Percentiles rank a stretch among this genome's conserved stretches.
phyloP scores from a whole-genome alignment of 2,113 vertebrate genomes.

The Pangasianodon gigas region DNA sequence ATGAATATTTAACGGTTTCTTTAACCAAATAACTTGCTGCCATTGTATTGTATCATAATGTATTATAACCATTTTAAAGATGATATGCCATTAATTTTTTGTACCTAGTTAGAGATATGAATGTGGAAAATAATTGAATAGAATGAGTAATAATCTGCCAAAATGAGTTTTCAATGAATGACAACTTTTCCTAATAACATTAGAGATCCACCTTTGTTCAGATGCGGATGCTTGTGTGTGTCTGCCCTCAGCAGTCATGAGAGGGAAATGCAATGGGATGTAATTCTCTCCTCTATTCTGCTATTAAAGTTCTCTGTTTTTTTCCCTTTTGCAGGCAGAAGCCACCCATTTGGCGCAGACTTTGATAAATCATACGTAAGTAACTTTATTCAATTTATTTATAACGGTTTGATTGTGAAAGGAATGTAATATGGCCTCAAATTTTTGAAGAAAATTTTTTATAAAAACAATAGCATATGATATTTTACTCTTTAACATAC shows the following conservation, averaged over 20 bases:
- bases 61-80: not conserved
- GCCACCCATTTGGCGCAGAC: slow-evolving; percentile 71
- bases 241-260: not conserved
- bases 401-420: not conserved
- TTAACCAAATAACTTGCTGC: not conserved
- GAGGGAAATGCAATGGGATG: slow-evolving; percentile 19
- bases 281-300: not conserved
- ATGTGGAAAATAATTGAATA: not conserved
- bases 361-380: slow-evolving; percentile 75
- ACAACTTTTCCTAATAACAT: not conserved
- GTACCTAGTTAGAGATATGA: not conserved
- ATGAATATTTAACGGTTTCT: not conserved
- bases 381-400: slow-evolving; percentile 36
- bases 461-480: not conserved
- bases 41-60: not conserved
- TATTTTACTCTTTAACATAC: not conserved
- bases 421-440: not conserved
- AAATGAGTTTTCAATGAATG: not conserved
- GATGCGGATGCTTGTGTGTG: not conserved
- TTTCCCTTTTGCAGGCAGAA: slow-evolving; percentile 65
- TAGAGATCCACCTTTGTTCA: not conserved
- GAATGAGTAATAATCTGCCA: not conserved
- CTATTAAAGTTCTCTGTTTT: slow-evolving; percentile 7
- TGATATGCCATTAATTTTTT: not conserved
- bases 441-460: not conserved